A percentile compares a stretch with the other conserved stretches of the same genome.
Conservation (phyloP, 2,797 vertebrate species). For the Hirundo rustica region DNA sequence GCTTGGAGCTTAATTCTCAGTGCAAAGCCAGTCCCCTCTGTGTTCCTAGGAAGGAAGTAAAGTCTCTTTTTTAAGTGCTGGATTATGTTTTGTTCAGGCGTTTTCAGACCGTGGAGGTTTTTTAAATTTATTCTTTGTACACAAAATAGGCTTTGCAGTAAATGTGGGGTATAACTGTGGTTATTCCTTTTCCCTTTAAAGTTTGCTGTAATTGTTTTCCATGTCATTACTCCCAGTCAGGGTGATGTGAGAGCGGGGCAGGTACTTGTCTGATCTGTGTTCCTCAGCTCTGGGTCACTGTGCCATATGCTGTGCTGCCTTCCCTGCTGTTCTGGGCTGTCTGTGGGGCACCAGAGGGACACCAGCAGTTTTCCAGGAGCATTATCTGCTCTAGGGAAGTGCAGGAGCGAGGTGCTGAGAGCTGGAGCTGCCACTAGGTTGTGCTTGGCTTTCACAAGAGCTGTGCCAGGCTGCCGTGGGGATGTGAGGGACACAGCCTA, state of each 20-base stretch:
- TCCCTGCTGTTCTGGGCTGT: neutral
- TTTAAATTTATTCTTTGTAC: neutral
- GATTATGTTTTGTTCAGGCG: neutral
- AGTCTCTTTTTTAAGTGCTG: neutral
- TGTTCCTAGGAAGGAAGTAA: neutral
- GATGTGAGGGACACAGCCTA: rapidly evolving
- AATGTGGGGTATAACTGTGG: neutral
- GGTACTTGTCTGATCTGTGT: neutral
- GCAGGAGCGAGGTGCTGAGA: neutral
- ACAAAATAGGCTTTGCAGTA: neutral
- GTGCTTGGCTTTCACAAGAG: neutral
- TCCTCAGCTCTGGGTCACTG: neutral
- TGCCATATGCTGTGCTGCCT: neutral
- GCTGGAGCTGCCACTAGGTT: neutral
- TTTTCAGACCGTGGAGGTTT: neutral
- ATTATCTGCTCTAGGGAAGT: rapidly evolving
- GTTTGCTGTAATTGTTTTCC: neutral
- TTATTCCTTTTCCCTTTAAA: neutral
- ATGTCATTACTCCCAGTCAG: neutral
- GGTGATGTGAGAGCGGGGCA: neutral
- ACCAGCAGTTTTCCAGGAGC: neutral
- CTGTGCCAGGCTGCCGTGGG: neutral
- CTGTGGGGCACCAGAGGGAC: neutral
- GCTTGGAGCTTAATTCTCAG: neutral
- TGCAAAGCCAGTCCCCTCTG: neutral